These are phyloP conservation scores for Bombycilla garrulus DNA, from an alignment of 2,113 vertebrate genomes.

Conservation along the genomic window DNA sequence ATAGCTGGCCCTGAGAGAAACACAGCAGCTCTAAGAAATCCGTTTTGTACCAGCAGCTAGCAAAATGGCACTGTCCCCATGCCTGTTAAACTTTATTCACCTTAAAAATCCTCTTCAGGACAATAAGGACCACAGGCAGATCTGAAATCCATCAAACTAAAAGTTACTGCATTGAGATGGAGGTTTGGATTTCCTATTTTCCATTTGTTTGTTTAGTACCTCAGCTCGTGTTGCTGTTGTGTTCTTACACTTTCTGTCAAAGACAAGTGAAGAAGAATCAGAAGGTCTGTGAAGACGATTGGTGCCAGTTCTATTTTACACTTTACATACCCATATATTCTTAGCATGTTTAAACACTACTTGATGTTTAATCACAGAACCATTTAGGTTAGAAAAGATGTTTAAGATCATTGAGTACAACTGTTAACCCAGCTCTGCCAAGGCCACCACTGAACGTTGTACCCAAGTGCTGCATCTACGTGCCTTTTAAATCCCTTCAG, in stretches of 20 bases:
- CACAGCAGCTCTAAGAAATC: neutral
- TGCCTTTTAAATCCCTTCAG: neutral
- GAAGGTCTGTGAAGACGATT: neutral
- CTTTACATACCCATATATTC: neutral
- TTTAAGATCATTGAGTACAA: neutral
- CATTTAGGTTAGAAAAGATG: neutral
- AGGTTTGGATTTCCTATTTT: neutral
- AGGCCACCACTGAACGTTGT: neutral
- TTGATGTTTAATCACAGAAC: neutral
- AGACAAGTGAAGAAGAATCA: neutral
- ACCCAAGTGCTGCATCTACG: fast-evolving
- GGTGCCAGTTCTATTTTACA: neutral
- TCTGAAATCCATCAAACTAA: neutral
- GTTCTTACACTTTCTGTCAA: neutral
- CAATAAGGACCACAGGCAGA: neutral
- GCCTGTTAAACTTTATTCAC: neutral
- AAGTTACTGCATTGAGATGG: neutral
- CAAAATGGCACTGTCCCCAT: neutral
- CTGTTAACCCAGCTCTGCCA: neutral
- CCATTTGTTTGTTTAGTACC: neutral
- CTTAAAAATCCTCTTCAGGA: neutral
- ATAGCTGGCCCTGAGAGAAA: neutral
- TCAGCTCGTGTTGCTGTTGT: fast-evolving
- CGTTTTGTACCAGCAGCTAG: neutral
- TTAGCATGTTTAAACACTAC: neutral